phyloP scores from a whole-genome alignment of 1,140 invertebrate species.

The Zaprionus ornatus region DNA sequence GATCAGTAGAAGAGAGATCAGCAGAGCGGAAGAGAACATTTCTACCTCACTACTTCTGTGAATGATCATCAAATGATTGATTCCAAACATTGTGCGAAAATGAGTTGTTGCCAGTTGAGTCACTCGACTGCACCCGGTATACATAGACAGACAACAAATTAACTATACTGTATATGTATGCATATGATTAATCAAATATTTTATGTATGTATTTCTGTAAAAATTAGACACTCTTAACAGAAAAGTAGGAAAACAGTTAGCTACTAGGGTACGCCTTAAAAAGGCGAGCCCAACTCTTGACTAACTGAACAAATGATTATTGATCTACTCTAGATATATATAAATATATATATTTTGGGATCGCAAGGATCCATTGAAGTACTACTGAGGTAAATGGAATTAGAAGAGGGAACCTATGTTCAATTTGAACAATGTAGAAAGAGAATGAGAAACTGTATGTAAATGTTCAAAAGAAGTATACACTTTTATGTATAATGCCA shows the following conservation, averaged over 20 bases:
- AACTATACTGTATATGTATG: constrained; percentile 2
- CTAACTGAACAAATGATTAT: background rate
- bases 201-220: constrained; percentile 5
- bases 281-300: background rate
- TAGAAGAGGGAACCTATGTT: background rate
- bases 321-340: background rate
- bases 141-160: constrained; percentile 16
- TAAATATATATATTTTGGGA: constrained; percentile 16
- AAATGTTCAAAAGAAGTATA: constrained; percentile 42
- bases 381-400: background rate
- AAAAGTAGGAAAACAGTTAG: background rate
- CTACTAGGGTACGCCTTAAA: background rate
- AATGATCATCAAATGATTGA: constrained; percentile 79
- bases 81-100: constrained; percentile 60
- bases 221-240: background rate
- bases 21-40: constrained; percentile 64
- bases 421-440: background rate
- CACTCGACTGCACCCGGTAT: constrained; percentile 1
- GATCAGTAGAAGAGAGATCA: background rate
- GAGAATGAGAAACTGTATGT: constrained; percentile 11
- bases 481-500: constrained; percentile 47
- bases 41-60: constrained; percentile 83
- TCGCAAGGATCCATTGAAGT: background rate
- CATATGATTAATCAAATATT: constrained; percentile 7
- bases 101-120: constrained; percentile 18